Evolutionary conservation across 2,113 vertebrate genomes (phyloP), one percentile per base, ranked within the genome.

Genomic region (Psettodes erumei): DNA sequence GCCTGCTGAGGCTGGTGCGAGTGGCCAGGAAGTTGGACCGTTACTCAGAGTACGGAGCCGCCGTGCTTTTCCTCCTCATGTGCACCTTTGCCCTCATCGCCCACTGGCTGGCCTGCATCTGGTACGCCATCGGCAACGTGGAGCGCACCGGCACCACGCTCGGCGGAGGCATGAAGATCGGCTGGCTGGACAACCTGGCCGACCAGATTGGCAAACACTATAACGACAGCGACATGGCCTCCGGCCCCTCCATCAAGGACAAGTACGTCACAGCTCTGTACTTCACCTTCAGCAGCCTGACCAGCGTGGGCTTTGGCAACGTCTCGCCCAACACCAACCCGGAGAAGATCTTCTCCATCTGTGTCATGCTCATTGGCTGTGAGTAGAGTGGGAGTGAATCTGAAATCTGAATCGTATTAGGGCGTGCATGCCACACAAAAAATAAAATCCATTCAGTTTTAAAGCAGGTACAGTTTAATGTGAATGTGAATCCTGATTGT

Each of bases 221-320:
- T 89, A 99, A 99, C 0, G 95, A 95, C 92, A 98, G 94, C 0
- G 95, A 99, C 72, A 56, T 84, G 0, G 79, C 84, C 37, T 98
- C 97, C 0, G 98, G 98, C 1, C 98, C 98, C 0, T 97, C 96
- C 62, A 96, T 96, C 92, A 96, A 98, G 88, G 98, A 99, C 91
- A 99, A 98, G 89, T 99, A 99, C 0, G 98, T 99, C 72, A 99
- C 98, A 0, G 98, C 98, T 0, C 95, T 99, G 38, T 99, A 99
- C 94, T 99, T 99, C 95, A 99, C 98, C 95, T 99, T 99, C 95
- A 99, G 98, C 94, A 99, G 97, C 83, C 95, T 99, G 89, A 99
- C 98, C 92, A 99, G 98, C 0, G 98, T 99, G 54, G 98, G 98
- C 23, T 99, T 99, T 0, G 98, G 98, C 48, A 99, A 99, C 0